Percentiles rank a stretch among this genome's conserved stretches.
Evolutionary conservation across 2,888 invertebrate genomes (phyloP).

Genomic region (Drosophila engyochracea): DNA sequence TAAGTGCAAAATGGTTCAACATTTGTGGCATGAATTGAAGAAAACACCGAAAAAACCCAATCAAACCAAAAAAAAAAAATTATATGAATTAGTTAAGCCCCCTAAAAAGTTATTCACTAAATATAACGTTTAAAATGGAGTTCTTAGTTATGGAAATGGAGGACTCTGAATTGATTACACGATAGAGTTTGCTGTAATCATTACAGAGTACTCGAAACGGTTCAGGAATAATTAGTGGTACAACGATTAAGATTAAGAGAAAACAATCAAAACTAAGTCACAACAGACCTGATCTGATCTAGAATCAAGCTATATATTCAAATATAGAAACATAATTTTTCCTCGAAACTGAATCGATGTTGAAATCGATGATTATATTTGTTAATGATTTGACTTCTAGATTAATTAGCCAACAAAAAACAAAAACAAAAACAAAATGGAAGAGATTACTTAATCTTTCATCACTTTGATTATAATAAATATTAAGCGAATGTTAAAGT

Average conservation of each 20-base stretch:
- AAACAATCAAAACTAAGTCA: background rate
- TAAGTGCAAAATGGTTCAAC: no score
- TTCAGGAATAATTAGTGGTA: no score
- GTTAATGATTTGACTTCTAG: background rate
- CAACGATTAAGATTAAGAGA: no score
- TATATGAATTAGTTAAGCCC: no score
- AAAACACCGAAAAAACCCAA: no score
- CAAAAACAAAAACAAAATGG: background rate
- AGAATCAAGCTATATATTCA: background rate
- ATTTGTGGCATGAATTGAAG: no score
- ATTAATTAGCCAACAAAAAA: background rate
- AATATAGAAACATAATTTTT: background rate
- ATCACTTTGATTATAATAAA: background rate
- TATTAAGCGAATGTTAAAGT: constrained; percentile 18
- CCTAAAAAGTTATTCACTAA: no score
- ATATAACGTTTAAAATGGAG: background rate
- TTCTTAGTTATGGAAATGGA: background rate
- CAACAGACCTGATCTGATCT: background rate
- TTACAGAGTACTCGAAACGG: no score
- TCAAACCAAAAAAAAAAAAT: no score
- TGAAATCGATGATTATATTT: background rate
- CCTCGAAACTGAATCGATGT: background rate
- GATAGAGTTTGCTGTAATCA: no score
- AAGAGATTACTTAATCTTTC: background rate
- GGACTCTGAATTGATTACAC: background rate